A percentile compares a stretch with the other conserved stretches of the same genome.
Conservation (phyloP, 2,888 invertebrate genomes). For the Drosophila gaucha region DNA sequence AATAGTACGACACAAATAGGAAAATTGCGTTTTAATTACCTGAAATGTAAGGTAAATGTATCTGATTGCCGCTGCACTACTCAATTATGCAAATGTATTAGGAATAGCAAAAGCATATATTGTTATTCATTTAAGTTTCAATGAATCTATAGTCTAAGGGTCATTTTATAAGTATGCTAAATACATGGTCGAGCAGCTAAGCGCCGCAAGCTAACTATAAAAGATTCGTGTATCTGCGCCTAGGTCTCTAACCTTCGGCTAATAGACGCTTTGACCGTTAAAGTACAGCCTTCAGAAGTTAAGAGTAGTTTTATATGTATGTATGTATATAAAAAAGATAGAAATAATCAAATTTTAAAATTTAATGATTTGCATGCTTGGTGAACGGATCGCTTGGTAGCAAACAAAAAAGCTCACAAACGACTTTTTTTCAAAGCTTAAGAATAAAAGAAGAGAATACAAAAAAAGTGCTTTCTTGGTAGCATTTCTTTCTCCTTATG, state of each 20-base stretch:
- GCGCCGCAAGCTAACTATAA: constrained; percentile 25
- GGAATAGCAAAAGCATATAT: constrained; percentile 12
- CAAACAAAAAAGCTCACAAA: constrained; percentile 1
- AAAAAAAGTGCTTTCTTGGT: constrained; percentile 1
- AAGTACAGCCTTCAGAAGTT: constrained; percentile 51
- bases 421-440: constrained; percentile 7
- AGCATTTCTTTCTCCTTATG: not conserved
- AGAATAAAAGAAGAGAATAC: constrained; percentile 4
- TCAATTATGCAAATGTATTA: not conserved
- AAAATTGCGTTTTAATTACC: not conserved
- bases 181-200: constrained; percentile 19
- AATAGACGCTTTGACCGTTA: constrained; percentile 50
- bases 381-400: constrained; percentile 1
- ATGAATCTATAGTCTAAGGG: constrained; percentile 1
- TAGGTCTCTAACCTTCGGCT: constrained; percentile 46
- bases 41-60: not conserved
- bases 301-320: constrained; percentile 24
- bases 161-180: constrained; percentile 12
- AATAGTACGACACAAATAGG: not conserved
- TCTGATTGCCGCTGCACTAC: not conserved
- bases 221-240: constrained; percentile 13
- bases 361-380: constrained; percentile 13
- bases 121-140: constrained; percentile 15
- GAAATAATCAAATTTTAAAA: not conserved
- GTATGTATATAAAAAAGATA: constrained; percentile 1